phyloP scores from a whole-genome alignment of 2,797 vertebrate species.

The Pseudochirops cupreus region DNA sequence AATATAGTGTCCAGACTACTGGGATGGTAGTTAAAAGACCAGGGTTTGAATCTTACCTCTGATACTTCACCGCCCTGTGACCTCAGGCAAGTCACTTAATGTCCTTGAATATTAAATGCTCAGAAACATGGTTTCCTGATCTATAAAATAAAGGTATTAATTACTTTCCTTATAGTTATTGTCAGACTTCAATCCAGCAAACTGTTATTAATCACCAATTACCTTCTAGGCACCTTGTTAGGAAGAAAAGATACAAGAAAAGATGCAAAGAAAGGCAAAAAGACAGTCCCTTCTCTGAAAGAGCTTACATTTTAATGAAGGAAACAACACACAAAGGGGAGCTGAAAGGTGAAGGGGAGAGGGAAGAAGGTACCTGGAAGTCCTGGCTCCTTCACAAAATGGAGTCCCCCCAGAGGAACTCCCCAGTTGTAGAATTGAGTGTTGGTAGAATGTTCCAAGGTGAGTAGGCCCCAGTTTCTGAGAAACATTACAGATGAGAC shows the following conservation, averaged over 20 bases:
- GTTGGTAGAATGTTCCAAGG: neutral
- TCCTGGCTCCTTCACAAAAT: neutral
- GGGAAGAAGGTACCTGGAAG: neutral
- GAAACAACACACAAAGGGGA: neutral
- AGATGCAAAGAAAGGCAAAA: neutral
- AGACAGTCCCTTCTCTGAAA: neutral
- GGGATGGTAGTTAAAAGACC: neutral
- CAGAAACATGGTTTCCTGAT: neutral
- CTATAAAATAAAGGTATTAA: neutral
- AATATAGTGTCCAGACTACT: neutral
- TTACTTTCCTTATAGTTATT: neutral
- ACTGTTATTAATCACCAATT: neutral
- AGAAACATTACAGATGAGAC: neutral
- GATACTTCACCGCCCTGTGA: neutral
- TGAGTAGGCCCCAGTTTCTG: neutral
- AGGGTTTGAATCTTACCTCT: neutral
- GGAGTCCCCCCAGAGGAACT: neutral
- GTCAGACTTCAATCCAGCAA: neutral
- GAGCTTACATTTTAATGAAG: neutral
- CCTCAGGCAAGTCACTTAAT: neutral
- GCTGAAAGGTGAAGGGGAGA: neutral
- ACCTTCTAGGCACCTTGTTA: neutral
- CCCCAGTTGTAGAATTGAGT: neutral
- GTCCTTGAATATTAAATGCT: neutral
- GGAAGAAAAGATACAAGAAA: neutral